These are phyloP conservation scores for Macquaria australasica DNA, from an alignment of 2,113 vertebrate genomes.

Conservation along the genomic window DNA sequence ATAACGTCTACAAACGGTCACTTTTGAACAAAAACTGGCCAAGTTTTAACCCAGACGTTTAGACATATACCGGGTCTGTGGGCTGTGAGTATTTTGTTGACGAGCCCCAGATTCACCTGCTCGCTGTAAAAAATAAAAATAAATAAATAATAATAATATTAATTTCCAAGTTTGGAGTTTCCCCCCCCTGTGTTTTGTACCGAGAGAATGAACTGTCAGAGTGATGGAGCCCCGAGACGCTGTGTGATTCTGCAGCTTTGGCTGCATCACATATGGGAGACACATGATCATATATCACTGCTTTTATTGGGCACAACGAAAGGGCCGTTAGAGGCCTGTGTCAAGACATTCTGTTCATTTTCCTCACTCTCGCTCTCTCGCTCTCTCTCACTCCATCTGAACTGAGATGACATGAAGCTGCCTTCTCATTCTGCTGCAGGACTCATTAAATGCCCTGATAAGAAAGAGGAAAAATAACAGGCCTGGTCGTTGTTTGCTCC, in stretches of 20 bases:
- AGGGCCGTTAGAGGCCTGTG: slow-evolving; percentile 28
- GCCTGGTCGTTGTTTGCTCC: background rate
- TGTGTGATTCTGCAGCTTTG: background rate
- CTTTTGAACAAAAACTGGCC: background rate
- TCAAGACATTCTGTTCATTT: slow-evolving; percentile 49
- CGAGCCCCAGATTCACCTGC: background rate
- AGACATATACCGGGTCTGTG: background rate
- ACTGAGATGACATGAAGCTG: background rate
- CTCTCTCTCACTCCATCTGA: background rate
- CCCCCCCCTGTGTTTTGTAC: background rate
- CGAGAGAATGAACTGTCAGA: slow-evolving; percentile 13
- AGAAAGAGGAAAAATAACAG: background rate
- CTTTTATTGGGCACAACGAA: slow-evolving; percentile 62
- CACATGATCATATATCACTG: slow-evolving; percentile 63
- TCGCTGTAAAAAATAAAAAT: background rate
- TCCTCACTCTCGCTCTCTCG: background rate
- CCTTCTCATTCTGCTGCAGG: slow-evolving; percentile 2
- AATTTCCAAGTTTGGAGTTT: background rate
- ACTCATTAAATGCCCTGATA: slow-evolving; percentile 27
- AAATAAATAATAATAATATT: no score
- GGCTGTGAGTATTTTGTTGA: no score
- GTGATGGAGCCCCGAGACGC: slow-evolving; percentile 6
- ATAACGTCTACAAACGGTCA: background rate
- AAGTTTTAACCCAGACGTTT: background rate
- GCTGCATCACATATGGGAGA: slow-evolving; percentile 60